A percentile compares a stretch with the other conserved stretches of the same genome.
Evolutionary conservation across 1,140 invertebrate genomes (phyloP).

Genomic region (Drosophila eugracilis): DNA sequence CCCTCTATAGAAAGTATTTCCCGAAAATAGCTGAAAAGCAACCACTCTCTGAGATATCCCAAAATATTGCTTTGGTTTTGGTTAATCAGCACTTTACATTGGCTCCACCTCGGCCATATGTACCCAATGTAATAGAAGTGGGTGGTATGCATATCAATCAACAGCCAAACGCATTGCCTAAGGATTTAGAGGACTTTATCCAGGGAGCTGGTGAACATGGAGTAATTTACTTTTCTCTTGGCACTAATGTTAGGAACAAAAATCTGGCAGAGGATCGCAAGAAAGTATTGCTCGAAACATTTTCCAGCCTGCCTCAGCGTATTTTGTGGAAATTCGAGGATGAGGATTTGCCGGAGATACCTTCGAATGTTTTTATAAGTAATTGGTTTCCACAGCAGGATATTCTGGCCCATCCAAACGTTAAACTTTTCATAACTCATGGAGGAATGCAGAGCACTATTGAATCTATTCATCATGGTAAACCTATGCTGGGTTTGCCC

Average conservation of each 20-base stretch:
- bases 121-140: conserved; percentile 79
- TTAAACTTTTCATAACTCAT: conserved; percentile 86
- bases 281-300: conserved; percentile 44
- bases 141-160: conserved; percentile 86
- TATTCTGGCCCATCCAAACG: conserved; percentile 84
- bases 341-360: conserved; percentile 63
- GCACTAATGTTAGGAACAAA: conserved; percentile 85
- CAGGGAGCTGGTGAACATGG: conserved; percentile 86
- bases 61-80: conserved; percentile 65
- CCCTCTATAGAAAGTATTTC: conserved; percentile 72
- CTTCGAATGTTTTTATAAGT: conserved; percentile 88
- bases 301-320: conserved; percentile 67
- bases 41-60: conserved; percentile 37
- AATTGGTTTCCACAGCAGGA: conserved; percentile 86
- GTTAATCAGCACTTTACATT: conserved; percentile 76
- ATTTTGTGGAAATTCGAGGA: conserved; percentile 86
- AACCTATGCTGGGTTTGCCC: conserved; percentile 57
- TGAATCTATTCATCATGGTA: conserved; percentile 84
- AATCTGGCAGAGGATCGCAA: conserved; percentile 85
- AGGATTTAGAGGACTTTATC: conserved; percentile 85
- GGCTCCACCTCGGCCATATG: conserved; percentile 56
- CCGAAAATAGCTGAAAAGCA: conserved; percentile 22
- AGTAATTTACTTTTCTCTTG: conserved; percentile 87
- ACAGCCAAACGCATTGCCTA: conserved; percentile 63
- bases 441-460: conserved; percentile 85